Conservation (phyloP, 2,113 vertebrate species). For the Bubalus kerabau region DNA sequence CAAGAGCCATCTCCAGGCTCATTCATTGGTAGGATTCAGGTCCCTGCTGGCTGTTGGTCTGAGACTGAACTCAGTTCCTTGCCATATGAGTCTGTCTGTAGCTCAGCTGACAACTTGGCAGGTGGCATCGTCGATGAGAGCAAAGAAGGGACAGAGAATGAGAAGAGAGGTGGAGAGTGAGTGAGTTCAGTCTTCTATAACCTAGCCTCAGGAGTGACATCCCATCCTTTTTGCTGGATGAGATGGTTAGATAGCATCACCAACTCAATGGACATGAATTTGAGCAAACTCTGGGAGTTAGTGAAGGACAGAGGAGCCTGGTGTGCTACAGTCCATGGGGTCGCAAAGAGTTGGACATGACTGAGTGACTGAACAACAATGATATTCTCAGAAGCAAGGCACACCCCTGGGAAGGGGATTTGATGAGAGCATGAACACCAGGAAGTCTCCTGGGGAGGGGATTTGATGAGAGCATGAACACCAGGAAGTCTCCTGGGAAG, state of each 20-base stretch:
- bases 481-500: neutral
- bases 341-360: neutral
- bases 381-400: neutral
- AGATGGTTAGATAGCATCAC: neutral
- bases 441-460: neutral
- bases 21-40: neutral
- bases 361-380: neutral
- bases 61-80: neutral
- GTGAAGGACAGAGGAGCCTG: neutral
- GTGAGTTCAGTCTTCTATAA: neutral
- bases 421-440: neutral
- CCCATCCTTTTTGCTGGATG: neutral
- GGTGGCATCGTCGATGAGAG: fast-evolving
- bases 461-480: neutral
- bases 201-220: neutral
- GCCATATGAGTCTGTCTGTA: neutral
- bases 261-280: neutral
- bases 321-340: neutral
- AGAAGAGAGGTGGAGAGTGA: neutral
- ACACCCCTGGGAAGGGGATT: neutral
- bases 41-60: neutral
- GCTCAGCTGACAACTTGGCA: neutral
- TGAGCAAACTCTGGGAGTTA: neutral
- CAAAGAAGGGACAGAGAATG: neutral
- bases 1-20: neutral